Evolutionary conservation across 2,113 vertebrate genomes (phyloP).

Genomic region (Pitta sordida): DNA sequence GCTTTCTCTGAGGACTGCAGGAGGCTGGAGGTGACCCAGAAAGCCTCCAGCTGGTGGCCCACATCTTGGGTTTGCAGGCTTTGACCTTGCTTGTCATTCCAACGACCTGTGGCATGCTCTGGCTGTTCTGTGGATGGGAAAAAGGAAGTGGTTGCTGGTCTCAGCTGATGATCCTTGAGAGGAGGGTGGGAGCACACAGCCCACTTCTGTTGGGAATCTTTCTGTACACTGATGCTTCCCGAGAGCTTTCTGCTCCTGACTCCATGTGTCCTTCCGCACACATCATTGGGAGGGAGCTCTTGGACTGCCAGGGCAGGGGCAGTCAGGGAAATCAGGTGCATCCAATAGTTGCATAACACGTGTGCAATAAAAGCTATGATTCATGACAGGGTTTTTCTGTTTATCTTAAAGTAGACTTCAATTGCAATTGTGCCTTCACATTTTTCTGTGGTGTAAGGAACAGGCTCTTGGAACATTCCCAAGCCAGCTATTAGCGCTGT

Average conservation of each 20-base stretch:
- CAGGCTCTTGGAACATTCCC: constrained; percentile 30
- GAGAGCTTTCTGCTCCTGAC: neutral
- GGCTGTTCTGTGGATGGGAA: accelerated
- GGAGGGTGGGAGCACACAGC: neutral
- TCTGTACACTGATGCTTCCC: neutral
- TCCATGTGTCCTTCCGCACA: accelerated
- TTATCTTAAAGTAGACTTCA: constrained; percentile 1
- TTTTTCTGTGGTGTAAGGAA: constrained; percentile 35
- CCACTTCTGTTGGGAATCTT: neutral
- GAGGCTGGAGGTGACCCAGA: neutral
- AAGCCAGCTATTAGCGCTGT: constrained; percentile 56
- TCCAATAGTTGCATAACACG: neutral
- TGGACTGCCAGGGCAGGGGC: neutral
- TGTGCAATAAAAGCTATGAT: neutral
- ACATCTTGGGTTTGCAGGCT: neutral
- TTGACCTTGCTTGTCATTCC: neutral
- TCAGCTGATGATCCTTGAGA: neutral
- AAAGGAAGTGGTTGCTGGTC: no score
- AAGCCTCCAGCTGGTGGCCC: neutral
- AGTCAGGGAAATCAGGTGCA: neutral
- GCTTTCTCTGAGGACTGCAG: neutral
- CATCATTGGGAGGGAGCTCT: accelerated
- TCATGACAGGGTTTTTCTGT: neutral
- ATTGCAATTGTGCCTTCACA: constrained; percentile 23
- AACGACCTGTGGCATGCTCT: accelerated